A percentile compares a stretch with the other conserved stretches of the same genome.
These are phyloP conservation scores for Mus pahari DNA, from an alignment of 2,113 vertebrate species.

Conservation along the genomic window DNA sequence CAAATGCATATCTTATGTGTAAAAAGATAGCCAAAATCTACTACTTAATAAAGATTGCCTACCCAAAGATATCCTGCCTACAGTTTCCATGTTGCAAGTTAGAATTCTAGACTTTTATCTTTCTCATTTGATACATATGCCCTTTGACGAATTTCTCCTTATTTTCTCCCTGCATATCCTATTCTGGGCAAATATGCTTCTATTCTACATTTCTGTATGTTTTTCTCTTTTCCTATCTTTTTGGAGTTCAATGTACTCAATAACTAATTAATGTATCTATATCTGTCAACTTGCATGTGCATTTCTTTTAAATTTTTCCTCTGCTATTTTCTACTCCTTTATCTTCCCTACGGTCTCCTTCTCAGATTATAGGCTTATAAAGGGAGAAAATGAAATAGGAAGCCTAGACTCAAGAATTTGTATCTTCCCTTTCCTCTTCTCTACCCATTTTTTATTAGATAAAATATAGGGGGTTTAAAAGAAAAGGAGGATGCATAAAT, in stretches of 20 bases:
- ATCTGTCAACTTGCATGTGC: neutral
- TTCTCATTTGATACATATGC: neutral
- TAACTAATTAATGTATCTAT: too few relatives aligned
- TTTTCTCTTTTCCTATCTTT: neutral
- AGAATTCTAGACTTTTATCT: neutral
- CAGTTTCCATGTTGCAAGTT: neutral
- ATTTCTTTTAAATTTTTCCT: too few relatives aligned
- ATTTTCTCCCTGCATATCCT: neutral
- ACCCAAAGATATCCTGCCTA: fast-evolving
- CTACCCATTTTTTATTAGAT: neutral
- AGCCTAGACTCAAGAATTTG: too few relatives aligned
- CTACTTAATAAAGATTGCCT: neutral
- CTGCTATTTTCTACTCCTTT: neutral
- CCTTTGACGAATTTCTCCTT: neutral
- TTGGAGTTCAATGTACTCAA: neutral
- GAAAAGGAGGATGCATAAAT: too few relatives aligned
- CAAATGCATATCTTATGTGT: neutral
- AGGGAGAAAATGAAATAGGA: too few relatives aligned
- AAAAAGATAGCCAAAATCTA: neutral
- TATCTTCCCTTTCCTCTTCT: neutral
- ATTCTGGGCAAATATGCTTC: neutral
- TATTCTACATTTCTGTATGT: neutral
- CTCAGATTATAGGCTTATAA: too few relatives aligned
- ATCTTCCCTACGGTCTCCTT: fast-evolving
- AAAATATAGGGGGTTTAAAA: too few relatives aligned